A percentile compares a stretch with the other conserved stretches of the same genome.
Conservation (phyloP, 2,888 invertebrate genomes). For the Euspilapteryx auroguttella region DNA sequence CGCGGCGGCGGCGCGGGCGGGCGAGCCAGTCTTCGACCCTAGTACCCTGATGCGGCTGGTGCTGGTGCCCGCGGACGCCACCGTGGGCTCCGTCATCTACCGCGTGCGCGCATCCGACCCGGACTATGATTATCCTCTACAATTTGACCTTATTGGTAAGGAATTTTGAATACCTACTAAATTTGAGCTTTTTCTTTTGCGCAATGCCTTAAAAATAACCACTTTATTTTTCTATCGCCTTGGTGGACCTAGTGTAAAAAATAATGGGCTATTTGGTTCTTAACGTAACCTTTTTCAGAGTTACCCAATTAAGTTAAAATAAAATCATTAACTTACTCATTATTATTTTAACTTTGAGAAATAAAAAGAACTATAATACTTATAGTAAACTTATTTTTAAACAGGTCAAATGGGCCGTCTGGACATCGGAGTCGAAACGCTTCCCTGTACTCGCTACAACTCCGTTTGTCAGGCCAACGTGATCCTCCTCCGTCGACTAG, state of each 20-base stretch:
- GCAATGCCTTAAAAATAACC: no score
- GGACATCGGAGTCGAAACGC: conserved; percentile 75
- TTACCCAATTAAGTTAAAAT: no score
- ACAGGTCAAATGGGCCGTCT: conserved; percentile 71
- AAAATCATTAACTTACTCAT: no score
- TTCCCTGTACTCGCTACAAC: conserved; percentile 85
- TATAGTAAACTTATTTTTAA: no score
- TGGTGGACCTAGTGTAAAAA: no score
- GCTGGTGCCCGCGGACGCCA: conserved; percentile 80
- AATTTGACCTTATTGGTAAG: conserved; percentile 75
- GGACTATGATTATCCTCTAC: conserved; percentile 83
- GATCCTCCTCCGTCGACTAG: conserved; percentile 73
- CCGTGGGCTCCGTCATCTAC: conserved; percentile 83
- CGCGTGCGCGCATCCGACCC: conserved; percentile 85
- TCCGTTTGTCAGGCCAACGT: conserved; percentile 90
- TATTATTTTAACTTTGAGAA: no score
- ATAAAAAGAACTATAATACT: no score
- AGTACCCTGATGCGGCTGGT: conserved; percentile 82
- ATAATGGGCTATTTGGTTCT: no score
- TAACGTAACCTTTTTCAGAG: no score
- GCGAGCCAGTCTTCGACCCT: conserved; percentile 80
- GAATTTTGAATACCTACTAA: conserved; percentile 6
- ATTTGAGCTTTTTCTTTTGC: no score
- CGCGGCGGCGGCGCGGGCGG: not conserved
- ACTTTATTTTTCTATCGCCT: not conserved